Evolutionary conservation across 2,888 invertebrate genomes (phyloP), one percentile per base, ranked within the genome.

Genomic region (Standfussiana lucernea): DNA sequence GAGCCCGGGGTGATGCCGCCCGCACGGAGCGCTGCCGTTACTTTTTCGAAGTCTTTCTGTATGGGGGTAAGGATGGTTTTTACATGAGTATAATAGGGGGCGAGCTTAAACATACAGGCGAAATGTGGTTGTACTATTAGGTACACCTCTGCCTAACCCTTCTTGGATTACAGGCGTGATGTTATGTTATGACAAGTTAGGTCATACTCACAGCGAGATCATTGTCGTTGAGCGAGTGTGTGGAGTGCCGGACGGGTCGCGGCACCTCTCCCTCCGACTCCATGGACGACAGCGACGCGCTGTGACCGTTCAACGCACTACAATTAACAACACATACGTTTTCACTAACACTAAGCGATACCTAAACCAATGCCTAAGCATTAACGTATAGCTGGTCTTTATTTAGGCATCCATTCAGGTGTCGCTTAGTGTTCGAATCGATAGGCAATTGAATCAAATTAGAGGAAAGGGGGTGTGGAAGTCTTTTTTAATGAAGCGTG

Each of bases 171-270:
- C n/a, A n/a, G n/a, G n/a, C n/a, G n/a, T n/a, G n/a, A n/a, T n/a
- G n/a, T n/a, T n/a, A n/a, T n/a, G n/a, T n/a, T n/a, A n/a, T n/a
- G n/a, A n/a, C 3, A 40, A n/a, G 5, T n/a, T n/a, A 75, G 2
- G 10, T 15, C 13, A 13, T 18, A 95, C 96, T 96, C 93, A 98
- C 98, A 95, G 98, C 98, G 85, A 99, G 97, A 95, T 99, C 98
- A 86, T 98, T 98, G 93, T 99, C 99, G 91, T 99, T 99, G 82
- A 99, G 97, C 1, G 99, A 99, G 93, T 99, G 98, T 5, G 99
- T 98, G 65, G 97, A 97, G 77, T 97, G 97, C 75, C 97, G 94
- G 80, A 96, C 97, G 10, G 97, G 97, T 88, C 97, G 95, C 73
- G 97, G 97, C 83, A 97, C 97, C 91, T 99, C 99, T 82, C 98